phyloP scores from a whole-genome alignment of 2,888 invertebrate species.

The Erebia aethiops region DNA sequence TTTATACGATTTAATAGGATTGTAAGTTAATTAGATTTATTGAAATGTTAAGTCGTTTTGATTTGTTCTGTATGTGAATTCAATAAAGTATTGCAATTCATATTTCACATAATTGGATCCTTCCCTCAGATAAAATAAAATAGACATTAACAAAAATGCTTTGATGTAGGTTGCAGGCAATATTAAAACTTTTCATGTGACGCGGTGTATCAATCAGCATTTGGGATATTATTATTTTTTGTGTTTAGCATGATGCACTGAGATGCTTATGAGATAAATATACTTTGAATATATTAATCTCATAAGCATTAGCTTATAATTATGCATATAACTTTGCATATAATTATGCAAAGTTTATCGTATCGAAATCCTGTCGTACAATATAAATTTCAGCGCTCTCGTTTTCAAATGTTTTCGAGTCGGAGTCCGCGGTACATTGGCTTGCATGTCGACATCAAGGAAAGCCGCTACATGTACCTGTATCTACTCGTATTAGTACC shows the following conservation, averaged over 20 bases:
- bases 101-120: neutral
- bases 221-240: no score
- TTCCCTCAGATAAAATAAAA: neutral
- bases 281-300: no score
- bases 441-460: slow-evolving; percentile 32
- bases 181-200: no score
- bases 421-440: slow-evolving; percentile 24
- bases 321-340: no score
- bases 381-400: slow-evolving; percentile 30
- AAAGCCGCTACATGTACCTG: slow-evolving; percentile 26
- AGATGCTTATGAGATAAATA: no score
- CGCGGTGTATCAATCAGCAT: no score
- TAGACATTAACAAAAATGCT: neutral
- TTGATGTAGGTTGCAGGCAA: neutral
- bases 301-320: no score
- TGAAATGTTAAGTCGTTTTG: neutral
- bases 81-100: neutral
- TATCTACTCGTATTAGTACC: slow-evolving; percentile 14
- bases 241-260: no score
- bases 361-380: slow-evolving; percentile 19
- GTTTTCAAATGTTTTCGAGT: slow-evolving; percentile 35
- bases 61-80: neutral
- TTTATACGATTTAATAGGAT: neutral
- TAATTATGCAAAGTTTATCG: neutral
- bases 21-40: slow-evolving; percentile 27